A percentile compares a stretch with the other conserved stretches of the same genome.
These are phyloP conservation scores for Spodoptera exigua DNA, from an alignment of 2,888 invertebrate genomes.

Conservation along the genomic window DNA sequence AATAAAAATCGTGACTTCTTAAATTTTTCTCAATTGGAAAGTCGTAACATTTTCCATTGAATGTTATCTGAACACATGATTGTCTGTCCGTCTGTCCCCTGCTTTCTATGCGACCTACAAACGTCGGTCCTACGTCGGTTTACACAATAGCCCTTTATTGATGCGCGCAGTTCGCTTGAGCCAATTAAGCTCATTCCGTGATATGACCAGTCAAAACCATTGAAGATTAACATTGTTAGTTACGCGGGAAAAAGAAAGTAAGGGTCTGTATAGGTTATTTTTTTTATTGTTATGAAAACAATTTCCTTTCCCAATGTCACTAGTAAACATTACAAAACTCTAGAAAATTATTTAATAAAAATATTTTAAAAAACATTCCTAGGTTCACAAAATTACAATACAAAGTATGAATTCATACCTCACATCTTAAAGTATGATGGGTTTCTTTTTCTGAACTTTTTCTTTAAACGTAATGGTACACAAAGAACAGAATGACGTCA, in stretches of 20 bases:
- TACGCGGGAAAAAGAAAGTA: not conserved
- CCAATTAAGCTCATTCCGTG: conserved; percentile 28
- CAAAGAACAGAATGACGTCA: conserved; percentile 40
- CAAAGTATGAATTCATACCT: no score
- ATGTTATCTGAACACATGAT: conserved; percentile 39
- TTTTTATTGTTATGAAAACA: no score
- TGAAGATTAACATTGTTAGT: conserved; percentile 7
- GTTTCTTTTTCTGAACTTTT: not conserved
- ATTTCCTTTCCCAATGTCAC: no score
- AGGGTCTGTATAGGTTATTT: no score
- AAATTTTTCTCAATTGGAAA: conserved; percentile 47
- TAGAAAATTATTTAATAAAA: no score
- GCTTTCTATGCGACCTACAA: conserved; percentile 53
- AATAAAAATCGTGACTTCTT: conserved; percentile 11
- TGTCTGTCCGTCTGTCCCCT: conserved; percentile 34
- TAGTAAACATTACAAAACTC: no score
- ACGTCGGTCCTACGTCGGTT: conserved; percentile 50
- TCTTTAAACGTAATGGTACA: not conserved
- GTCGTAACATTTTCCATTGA: conserved; percentile 42
- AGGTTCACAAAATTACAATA: no score
- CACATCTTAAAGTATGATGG: not conserved
- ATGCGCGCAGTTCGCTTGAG: conserved; percentile 21
- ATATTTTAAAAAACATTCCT: no score
- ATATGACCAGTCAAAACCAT: conserved; percentile 21
- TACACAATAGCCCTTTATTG: conserved; percentile 50